These are phyloP conservation scores for Mesorhabditis sp. DNA, from an alignment of 2,888 invertebrate species.

Conservation along the genomic window DNA sequence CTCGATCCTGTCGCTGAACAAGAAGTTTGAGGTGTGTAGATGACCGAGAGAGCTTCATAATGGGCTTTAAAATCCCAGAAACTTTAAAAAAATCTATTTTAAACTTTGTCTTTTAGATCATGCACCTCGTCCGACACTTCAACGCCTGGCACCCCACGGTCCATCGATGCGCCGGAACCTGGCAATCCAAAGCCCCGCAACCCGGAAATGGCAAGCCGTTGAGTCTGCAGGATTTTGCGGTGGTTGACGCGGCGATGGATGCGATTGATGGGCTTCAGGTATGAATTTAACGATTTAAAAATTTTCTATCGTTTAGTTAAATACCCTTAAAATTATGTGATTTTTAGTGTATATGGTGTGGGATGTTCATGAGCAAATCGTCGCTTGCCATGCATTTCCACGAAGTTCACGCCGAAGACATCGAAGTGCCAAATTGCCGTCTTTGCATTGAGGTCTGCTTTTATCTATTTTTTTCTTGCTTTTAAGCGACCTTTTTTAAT, in stretches of 20 bases:
- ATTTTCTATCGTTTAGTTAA: too few species aligned
- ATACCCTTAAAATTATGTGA: too few species aligned
- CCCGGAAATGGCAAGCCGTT: constrained; percentile 18
- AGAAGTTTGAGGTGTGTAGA: constrained; percentile 49
- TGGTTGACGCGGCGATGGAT: constrained; percentile 41
- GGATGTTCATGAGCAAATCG: constrained; percentile 51
- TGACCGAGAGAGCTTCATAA: constrained; percentile 1
- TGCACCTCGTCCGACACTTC: constrained; percentile 56
- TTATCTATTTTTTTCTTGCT: not conserved
- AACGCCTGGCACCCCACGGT: constrained; percentile 57
- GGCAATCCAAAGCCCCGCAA: constrained; percentile 26
- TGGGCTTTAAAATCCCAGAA: not conserved
- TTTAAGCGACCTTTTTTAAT: not conserved
- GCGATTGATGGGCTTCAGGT: constrained; percentile 48
- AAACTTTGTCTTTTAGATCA: constrained; percentile 31
- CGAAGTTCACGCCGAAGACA: constrained; percentile 52
- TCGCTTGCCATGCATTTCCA: constrained; percentile 54
- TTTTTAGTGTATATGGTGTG: constrained; percentile 36
- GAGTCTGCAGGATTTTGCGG: constrained; percentile 47
- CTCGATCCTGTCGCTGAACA: constrained; percentile 53
- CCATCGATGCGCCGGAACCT: constrained; percentile 53
- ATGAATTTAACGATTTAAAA: not conserved
- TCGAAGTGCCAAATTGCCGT: constrained; percentile 56
- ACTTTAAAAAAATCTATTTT: constrained; percentile 8
- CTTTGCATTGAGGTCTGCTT: constrained; percentile 44